phyloP scores from a whole-genome alignment of 2,888 invertebrate genomes.

The Colostygia pectinataria region DNA sequence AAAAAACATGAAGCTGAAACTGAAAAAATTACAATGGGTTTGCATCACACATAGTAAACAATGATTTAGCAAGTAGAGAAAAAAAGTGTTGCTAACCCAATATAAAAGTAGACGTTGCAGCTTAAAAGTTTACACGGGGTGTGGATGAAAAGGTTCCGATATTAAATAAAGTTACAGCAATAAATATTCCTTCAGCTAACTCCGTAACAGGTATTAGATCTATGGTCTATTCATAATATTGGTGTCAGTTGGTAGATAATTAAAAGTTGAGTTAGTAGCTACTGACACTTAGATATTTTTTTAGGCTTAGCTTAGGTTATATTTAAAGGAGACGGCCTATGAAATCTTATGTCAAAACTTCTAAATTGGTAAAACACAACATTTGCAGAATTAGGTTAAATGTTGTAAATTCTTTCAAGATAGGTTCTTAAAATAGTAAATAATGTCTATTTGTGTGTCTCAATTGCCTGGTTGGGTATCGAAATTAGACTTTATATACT shows the following conservation, averaged over 20 bases:
- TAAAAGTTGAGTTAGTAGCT: conserved; percentile 3
- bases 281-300: neutral
- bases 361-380: too few species aligned
- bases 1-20: too few species aligned
- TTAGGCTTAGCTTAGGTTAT: too few species aligned
- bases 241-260: conserved; percentile 15
- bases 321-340: too few species aligned
- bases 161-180: conserved; percentile 82
- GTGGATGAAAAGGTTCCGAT: conserved; percentile 59
- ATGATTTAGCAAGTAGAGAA: conserved; percentile 13
- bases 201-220: conserved; percentile 59
- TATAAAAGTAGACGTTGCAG: conserved; percentile 51
- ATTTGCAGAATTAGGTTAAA: too few species aligned
- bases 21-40: too few species aligned
- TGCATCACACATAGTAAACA: neutral
- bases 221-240: conserved; percentile 23
- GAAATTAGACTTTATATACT: too few species aligned
- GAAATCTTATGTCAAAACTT: too few species aligned
- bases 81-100: conserved; percentile 24
- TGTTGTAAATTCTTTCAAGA: too few species aligned
- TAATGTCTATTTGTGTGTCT: too few species aligned
- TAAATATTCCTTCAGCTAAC: conserved; percentile 81
- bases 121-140: conserved; percentile 68
- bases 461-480: too few species aligned
- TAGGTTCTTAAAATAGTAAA: too few species aligned